Percentiles rank a stretch among this genome's conserved stretches.
Evolutionary conservation across 1,140 invertebrate genomes (phyloP).

Genomic region (Ceratosolen solmsi): DNA sequence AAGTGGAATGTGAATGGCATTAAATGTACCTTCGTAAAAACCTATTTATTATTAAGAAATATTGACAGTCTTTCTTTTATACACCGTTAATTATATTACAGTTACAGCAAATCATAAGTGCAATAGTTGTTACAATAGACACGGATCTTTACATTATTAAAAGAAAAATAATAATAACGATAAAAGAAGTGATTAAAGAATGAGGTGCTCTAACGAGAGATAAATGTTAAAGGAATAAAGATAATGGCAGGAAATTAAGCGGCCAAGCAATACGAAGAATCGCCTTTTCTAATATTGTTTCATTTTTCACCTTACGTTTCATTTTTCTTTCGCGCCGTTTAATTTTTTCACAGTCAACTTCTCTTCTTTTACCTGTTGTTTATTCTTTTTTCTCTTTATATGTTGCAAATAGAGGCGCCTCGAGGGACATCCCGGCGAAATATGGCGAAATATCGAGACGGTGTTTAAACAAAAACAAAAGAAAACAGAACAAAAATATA

Average conservation of each 20-base stretch:
- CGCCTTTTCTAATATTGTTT: conserved; percentile 1
- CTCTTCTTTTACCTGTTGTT: conserved; percentile 45
- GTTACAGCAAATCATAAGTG: conserved; percentile 71
- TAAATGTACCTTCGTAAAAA: conserved; percentile 51
- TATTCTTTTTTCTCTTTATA: conserved; percentile 41
- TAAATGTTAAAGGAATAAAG: background rate
- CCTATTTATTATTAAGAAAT: conserved; percentile 60
- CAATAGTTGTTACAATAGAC: conserved; percentile 74
- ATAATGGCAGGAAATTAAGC: too few relatives aligned
- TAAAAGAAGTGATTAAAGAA: background rate
- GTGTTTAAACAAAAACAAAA: too few relatives aligned
- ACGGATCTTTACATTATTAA: conserved; percentile 56
- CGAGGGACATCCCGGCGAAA: background rate
- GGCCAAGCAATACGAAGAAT: background rate
- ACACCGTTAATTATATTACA: conserved; percentile 57
- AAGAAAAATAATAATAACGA: conserved; percentile 27
- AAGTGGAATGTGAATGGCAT: conserved; percentile 51
- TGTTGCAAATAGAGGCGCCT: conserved; percentile 8
- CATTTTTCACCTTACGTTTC: conserved; percentile 17
- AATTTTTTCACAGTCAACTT: conserved; percentile 28
- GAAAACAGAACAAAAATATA: too few relatives aligned
- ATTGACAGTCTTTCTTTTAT: conserved; percentile 58
- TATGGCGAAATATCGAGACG: background rate
- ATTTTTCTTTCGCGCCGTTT: conserved; percentile 37
- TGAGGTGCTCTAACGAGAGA: background rate